Evolutionary conservation across 2,797 vertebrate species (phyloP).

Genomic region (Spinibarbus caldwelli): DNA sequence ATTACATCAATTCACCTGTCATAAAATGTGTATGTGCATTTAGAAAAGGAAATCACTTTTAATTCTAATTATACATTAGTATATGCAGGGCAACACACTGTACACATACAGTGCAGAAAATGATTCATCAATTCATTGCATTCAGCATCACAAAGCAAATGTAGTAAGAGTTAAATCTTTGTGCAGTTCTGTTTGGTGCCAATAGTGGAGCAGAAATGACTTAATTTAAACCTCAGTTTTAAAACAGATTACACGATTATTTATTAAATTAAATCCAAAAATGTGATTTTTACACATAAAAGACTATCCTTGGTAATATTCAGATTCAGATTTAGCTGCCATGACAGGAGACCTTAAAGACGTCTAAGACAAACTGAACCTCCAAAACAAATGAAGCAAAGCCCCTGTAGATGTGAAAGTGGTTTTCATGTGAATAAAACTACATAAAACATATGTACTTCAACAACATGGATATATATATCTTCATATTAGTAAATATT

Average conservation of each 20-base stretch:
- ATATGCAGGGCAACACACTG: background rate
- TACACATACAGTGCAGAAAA: background rate
- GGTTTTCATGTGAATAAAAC: constrained; percentile 3
- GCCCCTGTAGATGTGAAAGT: background rate
- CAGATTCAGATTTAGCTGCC: background rate
- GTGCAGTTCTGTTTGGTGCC: background rate
- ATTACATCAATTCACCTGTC: background rate
- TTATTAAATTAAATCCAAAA: background rate
- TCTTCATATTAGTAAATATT: constrained; percentile 33
- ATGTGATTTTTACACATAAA: background rate
- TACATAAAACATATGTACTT: constrained; percentile 2
- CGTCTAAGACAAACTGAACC: background rate
- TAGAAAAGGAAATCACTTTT: background rate
- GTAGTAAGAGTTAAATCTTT: background rate
- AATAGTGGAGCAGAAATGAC: background rate
- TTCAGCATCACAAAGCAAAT: background rate
- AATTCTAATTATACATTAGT: background rate
- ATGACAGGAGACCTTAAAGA: background rate
- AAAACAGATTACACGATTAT: background rate
- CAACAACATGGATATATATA: background rate
- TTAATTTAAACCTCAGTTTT: background rate
- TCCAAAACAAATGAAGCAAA: background rate
- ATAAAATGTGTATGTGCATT: constrained; percentile 36
- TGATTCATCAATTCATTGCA: background rate
- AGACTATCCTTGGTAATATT: constrained; percentile 3